Percentiles rank a stretch among this genome's conserved stretches.
Conservation (phyloP, 2,888 invertebrate genomes). For the Agrochola litura region DNA sequence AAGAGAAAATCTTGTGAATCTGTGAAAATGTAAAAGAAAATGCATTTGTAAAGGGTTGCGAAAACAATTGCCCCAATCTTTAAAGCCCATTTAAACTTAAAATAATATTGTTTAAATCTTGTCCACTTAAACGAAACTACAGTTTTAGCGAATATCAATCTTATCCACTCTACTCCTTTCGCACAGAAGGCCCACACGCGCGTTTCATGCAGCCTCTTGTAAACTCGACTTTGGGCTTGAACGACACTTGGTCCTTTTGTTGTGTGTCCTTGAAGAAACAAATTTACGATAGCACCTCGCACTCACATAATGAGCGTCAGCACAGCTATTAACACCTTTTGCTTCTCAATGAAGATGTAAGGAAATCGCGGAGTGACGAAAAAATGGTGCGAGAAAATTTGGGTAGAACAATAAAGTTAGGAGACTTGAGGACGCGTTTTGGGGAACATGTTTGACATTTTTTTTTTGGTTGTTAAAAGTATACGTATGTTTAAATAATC, state of each 20-base stretch:
- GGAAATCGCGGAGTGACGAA: conserved; percentile 39
- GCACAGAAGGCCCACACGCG: conserved; percentile 86
- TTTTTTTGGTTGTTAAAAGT: neutral
- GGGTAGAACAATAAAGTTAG: conserved; percentile 17
- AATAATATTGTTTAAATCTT: too few species aligned
- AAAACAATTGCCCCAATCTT: neutral
- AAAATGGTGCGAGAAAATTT: conserved; percentile 25
- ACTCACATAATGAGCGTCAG: conserved; percentile 84
- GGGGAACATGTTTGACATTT: too few species aligned
- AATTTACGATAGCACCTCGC: conserved; percentile 87
- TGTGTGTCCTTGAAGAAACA: conserved; percentile 84
- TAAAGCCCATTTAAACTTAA: too few species aligned
- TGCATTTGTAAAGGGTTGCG: too few species aligned
- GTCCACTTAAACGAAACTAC: neutral
- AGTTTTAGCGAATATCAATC: conserved; percentile 15
- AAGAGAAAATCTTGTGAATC: neutral
- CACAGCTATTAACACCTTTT: conserved; percentile 87
- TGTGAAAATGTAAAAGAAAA: neutral
- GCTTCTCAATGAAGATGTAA: conserved; percentile 83
- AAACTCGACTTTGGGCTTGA: conserved; percentile 87
- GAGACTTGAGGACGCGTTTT: conserved; percentile 10
- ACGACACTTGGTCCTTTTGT: conserved; percentile 88
- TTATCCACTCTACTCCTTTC: conserved; percentile 73
- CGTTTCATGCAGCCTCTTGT: conserved; percentile 87
- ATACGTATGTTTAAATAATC: neutral